phyloP scores from a whole-genome alignment of 2,888 invertebrate genomes.

The Acrobasis consociella region DNA sequence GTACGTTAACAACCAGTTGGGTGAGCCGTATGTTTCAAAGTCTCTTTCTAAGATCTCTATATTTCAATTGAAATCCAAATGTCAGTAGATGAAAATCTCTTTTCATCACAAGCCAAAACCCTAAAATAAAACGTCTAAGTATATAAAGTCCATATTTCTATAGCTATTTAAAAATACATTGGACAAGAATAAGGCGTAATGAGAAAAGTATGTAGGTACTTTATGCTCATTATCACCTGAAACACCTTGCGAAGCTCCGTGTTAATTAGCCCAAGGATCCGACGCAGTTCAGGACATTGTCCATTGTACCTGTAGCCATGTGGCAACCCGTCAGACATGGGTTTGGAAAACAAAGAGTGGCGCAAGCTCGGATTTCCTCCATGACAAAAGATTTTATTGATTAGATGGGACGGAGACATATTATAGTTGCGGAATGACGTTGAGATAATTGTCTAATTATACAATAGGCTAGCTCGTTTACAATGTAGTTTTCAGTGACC shows the following conservation, averaged over 20 bases:
- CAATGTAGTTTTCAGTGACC: neutral
- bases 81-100: no score
- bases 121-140: no score
- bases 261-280: conserved; percentile 13
- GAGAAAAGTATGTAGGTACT: neutral
- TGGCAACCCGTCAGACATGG: conserved; percentile 3
- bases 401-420: neutral
- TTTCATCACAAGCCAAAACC: no score
- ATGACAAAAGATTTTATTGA: conserved; percentile 9
- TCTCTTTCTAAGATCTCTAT: no score
- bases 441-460: neutral
- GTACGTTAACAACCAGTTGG: no score
- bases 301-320: conserved; percentile 8
- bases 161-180: no score
- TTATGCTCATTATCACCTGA: no score
- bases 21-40: no score
- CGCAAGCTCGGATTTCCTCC: conserved; percentile 13
- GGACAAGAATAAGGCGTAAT: neutral
- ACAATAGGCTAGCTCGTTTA: neutral
- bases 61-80: no score
- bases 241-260: neutral
- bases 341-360: conserved; percentile 14
- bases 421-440: neutral
- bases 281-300: conserved; percentile 19
- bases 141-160: no score